These are phyloP conservation scores for Scaptomyza reducta DNA, from an alignment of 2,888 invertebrate genomes.

Conservation along the genomic window DNA sequence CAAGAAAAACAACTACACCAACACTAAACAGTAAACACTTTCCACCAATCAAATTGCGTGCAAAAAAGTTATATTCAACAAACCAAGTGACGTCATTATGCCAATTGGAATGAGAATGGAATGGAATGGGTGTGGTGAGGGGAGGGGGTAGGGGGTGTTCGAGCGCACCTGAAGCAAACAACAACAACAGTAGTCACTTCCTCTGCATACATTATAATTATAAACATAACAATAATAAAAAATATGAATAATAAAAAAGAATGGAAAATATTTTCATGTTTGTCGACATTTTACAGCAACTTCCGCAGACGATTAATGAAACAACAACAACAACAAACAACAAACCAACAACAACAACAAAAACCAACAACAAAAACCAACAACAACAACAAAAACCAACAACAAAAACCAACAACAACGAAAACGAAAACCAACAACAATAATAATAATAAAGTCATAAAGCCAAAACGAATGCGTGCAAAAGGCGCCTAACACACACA, in stretches of 20 bases:
- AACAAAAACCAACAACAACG: conserved; percentile 10
- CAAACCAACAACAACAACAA: conserved; percentile 7
- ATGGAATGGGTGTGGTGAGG: not conserved
- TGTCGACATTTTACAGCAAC: conserved; percentile 74
- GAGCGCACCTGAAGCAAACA: conserved; percentile 12
- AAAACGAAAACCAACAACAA: conserved; percentile 32
- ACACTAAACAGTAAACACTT: conserved; percentile 16
- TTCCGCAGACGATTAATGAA: conserved; percentile 72
- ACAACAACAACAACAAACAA: too few species aligned
- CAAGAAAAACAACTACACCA: too few species aligned
- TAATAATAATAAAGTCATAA: not conserved
- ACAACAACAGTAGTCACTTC: conserved; percentile 4
- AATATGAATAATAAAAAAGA: conserved; percentile 11
- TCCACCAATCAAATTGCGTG: conserved; percentile 36
- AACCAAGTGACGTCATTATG: conserved; percentile 48
- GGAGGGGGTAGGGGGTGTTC: too few species aligned
- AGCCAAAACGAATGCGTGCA: too few species aligned
- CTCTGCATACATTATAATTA: conserved; percentile 33
- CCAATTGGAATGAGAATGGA: too few species aligned
- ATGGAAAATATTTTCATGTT: conserved; percentile 66
- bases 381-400: not conserved
- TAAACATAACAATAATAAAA: conserved; percentile 11
- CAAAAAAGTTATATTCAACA: too few species aligned
- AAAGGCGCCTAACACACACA: too few species aligned
- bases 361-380: not conserved